Evolutionary conservation across 2,113 vertebrate species (phyloP), one percentile per base, ranked within the genome.

Genomic region (Labrus mixtus): DNA sequence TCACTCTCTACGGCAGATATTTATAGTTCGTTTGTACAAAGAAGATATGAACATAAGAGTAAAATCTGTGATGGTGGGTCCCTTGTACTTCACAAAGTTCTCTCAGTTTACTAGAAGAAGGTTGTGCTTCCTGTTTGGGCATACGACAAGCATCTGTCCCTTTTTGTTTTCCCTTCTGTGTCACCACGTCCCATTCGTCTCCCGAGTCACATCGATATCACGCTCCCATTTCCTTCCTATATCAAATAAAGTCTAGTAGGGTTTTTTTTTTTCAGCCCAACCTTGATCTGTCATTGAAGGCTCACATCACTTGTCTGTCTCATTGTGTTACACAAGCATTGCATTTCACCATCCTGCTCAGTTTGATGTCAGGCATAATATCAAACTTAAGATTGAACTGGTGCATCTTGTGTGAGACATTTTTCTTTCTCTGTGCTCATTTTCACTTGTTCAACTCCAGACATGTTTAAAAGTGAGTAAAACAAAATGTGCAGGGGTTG

Each of bases 171-270:
- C 13, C 20, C 13, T 56, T 33, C n/a, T 53, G 22, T 48, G 41
- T 53, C 58, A 39, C 57, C n/a, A 43, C 8, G 25, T 60, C 45
- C 12, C 23, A 55, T 79, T 76, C 45, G 53, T 63, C 54, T 66
- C 45, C 16, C 29, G 60, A 50, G 63, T 71, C 64, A 46, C 61
- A 68, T 78, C 43, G 64, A 70, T 85, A 85, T 83, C 83, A 77
- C 33, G 56, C 86, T 80, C n/a, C 74, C 54, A 29, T 33, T 79
- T 84, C 61, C 81, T 79, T 68, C 54, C 56, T 69, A 74, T 81
- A 83, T 86, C 80, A 84, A 84, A 88, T 89, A 70, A 73, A 82
- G 76, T 61, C 59, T 64, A 66, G 54, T 64, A 29, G 9, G 72
- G 65, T 1, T 46, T 67, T 76, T 79, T 1, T 41, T 64, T 76